A percentile compares a stretch with the other conserved stretches of the same genome.
These are phyloP conservation scores for Apamea crenata DNA, from an alignment of 2,888 invertebrate genomes.

Conservation along the genomic window DNA sequence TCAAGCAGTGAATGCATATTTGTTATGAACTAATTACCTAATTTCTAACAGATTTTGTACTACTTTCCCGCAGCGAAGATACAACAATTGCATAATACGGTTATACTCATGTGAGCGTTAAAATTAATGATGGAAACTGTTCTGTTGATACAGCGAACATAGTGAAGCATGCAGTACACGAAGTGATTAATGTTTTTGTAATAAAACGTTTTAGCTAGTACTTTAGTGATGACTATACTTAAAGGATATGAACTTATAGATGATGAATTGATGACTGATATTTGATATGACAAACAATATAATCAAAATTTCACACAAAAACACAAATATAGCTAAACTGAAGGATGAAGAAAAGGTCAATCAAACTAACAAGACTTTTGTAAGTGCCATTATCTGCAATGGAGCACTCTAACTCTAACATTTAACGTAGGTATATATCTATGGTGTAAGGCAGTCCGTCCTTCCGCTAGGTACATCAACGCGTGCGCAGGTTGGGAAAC, in stretches of 20 bases:
- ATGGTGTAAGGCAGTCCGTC: conserved; percentile 68
- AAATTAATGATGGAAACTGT: conserved; percentile 37
- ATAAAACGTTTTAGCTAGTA: conserved; percentile 7
- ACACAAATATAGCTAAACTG: neutral
- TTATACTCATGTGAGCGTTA: conserved; percentile 36
- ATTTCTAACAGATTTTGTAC: conserved; percentile 54
- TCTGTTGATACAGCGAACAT: conserved; percentile 19
- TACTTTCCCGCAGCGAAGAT: conserved; percentile 15
- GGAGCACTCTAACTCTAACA: conserved; percentile 47
- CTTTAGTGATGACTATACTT: neutral
- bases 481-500: conserved; percentile 64
- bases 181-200: conserved; percentile 10
- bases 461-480: conserved; percentile 71
- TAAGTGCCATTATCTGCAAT: conserved; percentile 35
- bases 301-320: neutral
- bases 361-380: conserved; percentile 19
- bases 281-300: neutral
- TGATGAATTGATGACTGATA: conserved; percentile 2
- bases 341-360: conserved; percentile 4
- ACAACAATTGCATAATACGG: conserved; percentile 49
- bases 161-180: neutral
- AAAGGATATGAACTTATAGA: neutral
- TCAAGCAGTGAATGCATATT: conserved; percentile 44
- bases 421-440: conserved; percentile 13
- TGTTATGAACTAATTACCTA: conserved; percentile 62